phyloP scores from a whole-genome alignment of 1,140 invertebrate genomes.

The Nymphalis io region DNA sequence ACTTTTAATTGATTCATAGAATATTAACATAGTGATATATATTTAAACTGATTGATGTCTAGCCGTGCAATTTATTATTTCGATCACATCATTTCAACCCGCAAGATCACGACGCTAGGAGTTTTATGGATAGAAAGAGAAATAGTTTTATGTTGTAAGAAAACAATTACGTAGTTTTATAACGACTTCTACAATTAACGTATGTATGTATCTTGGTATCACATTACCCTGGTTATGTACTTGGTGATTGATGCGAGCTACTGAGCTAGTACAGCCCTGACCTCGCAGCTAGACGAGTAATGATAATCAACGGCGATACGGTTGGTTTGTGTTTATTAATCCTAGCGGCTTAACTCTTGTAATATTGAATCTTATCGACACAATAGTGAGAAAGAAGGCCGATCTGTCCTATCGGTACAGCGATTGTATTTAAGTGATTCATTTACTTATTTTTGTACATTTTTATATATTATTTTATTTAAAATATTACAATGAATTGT shows the following conservation, averaged over 20 bases:
- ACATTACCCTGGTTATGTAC: conserved; percentile 16
- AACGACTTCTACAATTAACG: background rate
- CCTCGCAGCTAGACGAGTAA: conserved; percentile 27
- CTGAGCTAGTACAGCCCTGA: conserved; percentile 23
- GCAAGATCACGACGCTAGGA: conserved; percentile 40
- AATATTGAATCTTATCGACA: conserved; percentile 2
- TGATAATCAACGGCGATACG: conserved; percentile 22
- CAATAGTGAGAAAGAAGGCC: conserved; percentile 2
- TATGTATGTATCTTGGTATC: background rate
- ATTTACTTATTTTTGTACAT: too few relatives aligned
- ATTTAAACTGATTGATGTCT: conserved; percentile 1
- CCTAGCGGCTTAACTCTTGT: conserved; percentile 2
- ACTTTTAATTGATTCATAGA: too few relatives aligned
- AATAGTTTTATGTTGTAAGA: background rate
- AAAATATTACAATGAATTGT: too few relatives aligned
- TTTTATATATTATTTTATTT: too few relatives aligned
- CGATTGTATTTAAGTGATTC: background rate
- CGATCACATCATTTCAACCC: conserved; percentile 18
- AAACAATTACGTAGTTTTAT: background rate
- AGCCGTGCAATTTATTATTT: background rate
- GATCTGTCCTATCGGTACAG: background rate
- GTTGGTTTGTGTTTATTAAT: conserved; percentile 18
- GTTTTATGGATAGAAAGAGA: conserved; percentile 44
- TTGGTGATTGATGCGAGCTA: conserved; percentile 25
- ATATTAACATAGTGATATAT: background rate